Evolutionary conservation across 2,113 vertebrate species (phyloP), one percentile per base, ranked within the genome.

Genomic region (Ictidomys tridecemlineatus): DNA sequence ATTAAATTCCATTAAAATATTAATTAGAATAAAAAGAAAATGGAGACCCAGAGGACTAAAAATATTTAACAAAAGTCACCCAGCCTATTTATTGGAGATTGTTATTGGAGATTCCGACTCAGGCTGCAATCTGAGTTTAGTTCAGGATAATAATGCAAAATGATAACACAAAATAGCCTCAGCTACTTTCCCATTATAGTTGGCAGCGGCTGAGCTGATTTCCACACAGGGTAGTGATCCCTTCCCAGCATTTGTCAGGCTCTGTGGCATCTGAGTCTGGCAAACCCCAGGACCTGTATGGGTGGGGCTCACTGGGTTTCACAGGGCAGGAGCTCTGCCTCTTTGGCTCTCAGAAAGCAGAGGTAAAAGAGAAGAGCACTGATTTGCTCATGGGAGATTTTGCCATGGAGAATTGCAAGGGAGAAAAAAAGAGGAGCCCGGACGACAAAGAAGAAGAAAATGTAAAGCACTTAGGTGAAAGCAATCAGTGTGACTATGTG

Each of bases 21-120:
- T 61, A 61, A 88, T 88, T 56, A 91, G 70, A 79, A 93, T 32
- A 79, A 80, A 83, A 84, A 89, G 26, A 89, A 91, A 79, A 70
- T 34, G 18, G 28, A 83, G 42, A 24, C 12, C 73, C 22, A 48
- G 42, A 45, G n/a, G 85, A 37, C 9, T 58, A 51, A 76, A 39
- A 73, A 53, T 14, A 37, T 65, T 84, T 45, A 48, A 87, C 42
- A 69, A 89, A 53, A 84, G 22, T 84, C 39, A 48, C 14, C 17
- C 8, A 70, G 48, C 10, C 34, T 48, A 28, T 78, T 51, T 51
- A 13, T 51, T 51, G 48, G 48, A 51, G 48, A 51, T 51, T 63
- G 45, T 24, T 51, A 92, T 32, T 45, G 84, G 26, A 67, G 34
- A 72, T 82, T n/a, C 80, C 11, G 72, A 14, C 28, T 65, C 56